Evolutionary conservation across 2,797 vertebrate species (phyloP).

Genomic region (Falco biarmicus): DNA sequence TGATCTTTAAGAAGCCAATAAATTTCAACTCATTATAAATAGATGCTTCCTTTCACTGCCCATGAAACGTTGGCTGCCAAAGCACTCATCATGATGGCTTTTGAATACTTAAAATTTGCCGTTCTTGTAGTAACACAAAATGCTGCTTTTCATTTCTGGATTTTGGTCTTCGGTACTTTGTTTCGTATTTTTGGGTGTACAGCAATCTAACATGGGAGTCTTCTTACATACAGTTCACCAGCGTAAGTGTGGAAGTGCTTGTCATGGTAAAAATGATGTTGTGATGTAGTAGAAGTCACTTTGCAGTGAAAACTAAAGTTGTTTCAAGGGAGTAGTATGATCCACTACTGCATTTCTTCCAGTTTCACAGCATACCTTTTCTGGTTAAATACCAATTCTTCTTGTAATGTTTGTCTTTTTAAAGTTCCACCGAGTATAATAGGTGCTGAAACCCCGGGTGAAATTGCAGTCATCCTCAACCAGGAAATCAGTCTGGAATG

Average conservation of each 20-base stretch:
- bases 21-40: neutral
- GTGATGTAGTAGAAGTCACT: neutral
- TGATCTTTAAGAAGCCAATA: neutral
- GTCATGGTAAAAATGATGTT: neutral
- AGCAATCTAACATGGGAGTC: neutral
- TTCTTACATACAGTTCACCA: neutral
- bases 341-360: neutral
- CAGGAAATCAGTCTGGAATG: constrained; percentile 87
- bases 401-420: constrained; percentile 47
- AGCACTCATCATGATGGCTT: neutral
- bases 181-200: neutral
- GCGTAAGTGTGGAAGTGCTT: neutral
- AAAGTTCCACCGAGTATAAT: constrained; percentile 90
- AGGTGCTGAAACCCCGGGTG: constrained; percentile 71
- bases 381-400: neutral
- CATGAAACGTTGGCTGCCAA: neutral
- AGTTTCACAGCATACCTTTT: neutral
- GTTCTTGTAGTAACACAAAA: neutral
- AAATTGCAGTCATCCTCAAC: constrained; percentile 85
- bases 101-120: neutral
- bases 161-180: neutral
- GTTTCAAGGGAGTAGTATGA: neutral
- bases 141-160: neutral
- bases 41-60: neutral
- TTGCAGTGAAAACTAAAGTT: neutral